These are phyloP conservation scores for Catharus fuscescens DNA, from an alignment of 2,113 vertebrate genomes.

Conservation along the genomic window DNA sequence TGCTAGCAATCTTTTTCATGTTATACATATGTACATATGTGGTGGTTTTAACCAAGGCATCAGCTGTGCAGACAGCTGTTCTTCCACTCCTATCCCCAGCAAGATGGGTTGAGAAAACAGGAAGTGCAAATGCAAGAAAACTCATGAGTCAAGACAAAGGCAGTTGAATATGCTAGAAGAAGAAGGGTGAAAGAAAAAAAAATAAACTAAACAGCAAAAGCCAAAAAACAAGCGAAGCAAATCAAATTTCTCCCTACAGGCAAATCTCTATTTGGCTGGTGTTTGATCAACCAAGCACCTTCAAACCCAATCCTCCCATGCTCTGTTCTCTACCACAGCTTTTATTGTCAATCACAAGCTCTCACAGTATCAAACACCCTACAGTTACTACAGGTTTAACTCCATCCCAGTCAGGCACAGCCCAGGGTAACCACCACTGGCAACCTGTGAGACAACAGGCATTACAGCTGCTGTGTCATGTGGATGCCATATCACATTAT, in stretches of 20 bases:
- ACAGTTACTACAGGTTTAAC: neutral
- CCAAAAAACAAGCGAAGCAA: rapidly evolving
- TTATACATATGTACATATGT: rapidly evolving
- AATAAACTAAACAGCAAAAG: neutral
- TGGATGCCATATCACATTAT: neutral
- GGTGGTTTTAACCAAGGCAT: neutral
- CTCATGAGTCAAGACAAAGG: rapidly evolving
- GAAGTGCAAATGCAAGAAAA: neutral
- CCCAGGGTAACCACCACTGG: neutral
- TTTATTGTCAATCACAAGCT: neutral
- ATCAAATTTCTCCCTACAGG: neutral
- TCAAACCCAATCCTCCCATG: rapidly evolving
- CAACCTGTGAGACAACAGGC: neutral
- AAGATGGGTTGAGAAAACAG: neutral
- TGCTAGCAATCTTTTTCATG: neutral
- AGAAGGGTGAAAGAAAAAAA: neutral
- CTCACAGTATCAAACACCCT: neutral
- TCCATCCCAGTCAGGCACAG: neutral
- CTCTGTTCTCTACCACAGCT: neutral
- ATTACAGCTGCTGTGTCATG: neutral
- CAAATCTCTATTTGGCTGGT: neutral
- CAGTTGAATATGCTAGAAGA: neutral
- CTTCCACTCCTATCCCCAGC: neutral
- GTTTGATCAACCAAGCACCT: neutral
- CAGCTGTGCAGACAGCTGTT: neutral